Evolutionary conservation across 1,140 invertebrate species (phyloP).

Genomic region (Drosophila paulistorum): DNA sequence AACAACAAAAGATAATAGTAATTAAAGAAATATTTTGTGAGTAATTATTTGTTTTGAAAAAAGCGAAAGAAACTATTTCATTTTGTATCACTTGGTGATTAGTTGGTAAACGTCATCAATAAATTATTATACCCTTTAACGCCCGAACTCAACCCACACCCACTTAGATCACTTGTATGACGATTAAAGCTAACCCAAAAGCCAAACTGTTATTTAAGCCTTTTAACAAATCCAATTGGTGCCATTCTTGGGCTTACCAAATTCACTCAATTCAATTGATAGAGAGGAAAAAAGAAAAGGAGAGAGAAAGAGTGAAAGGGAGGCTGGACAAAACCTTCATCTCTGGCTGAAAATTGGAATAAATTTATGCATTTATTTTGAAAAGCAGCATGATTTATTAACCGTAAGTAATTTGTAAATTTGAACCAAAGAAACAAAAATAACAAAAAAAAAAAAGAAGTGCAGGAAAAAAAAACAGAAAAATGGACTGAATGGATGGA

Average conservation of each 20-base stretch:
- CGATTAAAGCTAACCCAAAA: constrained; percentile 9
- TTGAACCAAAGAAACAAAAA: constrained; percentile 34
- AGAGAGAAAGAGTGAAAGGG: too few species aligned
- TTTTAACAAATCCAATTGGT: constrained; percentile 68
- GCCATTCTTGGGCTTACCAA: constrained; percentile 23
- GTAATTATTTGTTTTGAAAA: too few species aligned
- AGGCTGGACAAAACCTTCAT: constrained; percentile 27
- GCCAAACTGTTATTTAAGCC: constrained; percentile 45
- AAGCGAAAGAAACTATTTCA: too few species aligned
- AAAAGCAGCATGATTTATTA: constrained; percentile 82
- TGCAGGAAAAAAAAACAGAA: constrained; percentile 4
- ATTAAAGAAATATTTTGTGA: too few species aligned
- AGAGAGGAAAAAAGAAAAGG: background rate
- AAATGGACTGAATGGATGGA: constrained; percentile 18
- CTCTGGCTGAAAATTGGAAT: constrained; percentile 54
- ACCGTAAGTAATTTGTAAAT: constrained; percentile 81
- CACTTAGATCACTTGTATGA: background rate
- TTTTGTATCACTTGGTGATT: background rate
- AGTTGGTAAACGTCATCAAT: background rate
- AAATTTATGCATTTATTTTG: constrained; percentile 82
- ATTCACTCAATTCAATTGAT: constrained; percentile 58
- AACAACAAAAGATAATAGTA: too few species aligned
- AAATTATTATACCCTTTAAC: background rate
- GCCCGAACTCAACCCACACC: background rate
- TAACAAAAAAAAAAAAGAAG: constrained; percentile 6